Percentiles rank a stretch among this genome's conserved stretches.
phyloP scores from a whole-genome alignment of 2,888 invertebrate genomes.

The Hartigia nigra region DNA sequence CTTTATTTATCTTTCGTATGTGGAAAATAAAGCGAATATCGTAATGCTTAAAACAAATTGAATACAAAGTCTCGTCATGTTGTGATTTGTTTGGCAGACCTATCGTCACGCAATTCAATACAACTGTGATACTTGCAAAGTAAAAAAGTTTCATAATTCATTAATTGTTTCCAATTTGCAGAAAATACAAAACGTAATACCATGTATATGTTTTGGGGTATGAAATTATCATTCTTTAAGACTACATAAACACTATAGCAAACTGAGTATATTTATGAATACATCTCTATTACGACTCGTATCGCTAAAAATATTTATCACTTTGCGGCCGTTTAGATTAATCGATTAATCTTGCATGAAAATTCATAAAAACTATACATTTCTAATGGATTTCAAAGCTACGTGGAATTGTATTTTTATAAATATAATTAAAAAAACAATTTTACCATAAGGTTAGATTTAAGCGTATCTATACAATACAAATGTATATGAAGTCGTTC shows the following conservation, averaged over 20 bases:
- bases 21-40: slow-evolving; percentile 10
- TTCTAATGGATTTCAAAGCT: not conserved
- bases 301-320: too few relatives aligned
- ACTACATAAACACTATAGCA: not conserved
- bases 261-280: not conserved
- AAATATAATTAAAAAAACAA: not conserved
- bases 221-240: not conserved
- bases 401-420: not conserved
- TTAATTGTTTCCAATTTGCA: not conserved
- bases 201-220: slow-evolving; percentile 21
- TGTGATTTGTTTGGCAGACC: not conserved
- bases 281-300: not conserved
- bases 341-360: not conserved
- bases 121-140: not conserved
- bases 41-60: not conserved
- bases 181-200: not conserved
- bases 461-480: not conserved
- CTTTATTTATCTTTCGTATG: slow-evolving; percentile 7
- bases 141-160: not conserved
- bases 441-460: not conserved
- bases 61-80: not conserved
- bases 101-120: not conserved
- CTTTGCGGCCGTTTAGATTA: not conserved
- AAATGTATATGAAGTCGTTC: not conserved
- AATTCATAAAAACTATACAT: not conserved